Evolutionary conservation across 92 coral and sea anemone genomes (phyloP), one percentile per base, ranked within the genome.

Genomic region (Parazoanthus swiftii): DNA sequence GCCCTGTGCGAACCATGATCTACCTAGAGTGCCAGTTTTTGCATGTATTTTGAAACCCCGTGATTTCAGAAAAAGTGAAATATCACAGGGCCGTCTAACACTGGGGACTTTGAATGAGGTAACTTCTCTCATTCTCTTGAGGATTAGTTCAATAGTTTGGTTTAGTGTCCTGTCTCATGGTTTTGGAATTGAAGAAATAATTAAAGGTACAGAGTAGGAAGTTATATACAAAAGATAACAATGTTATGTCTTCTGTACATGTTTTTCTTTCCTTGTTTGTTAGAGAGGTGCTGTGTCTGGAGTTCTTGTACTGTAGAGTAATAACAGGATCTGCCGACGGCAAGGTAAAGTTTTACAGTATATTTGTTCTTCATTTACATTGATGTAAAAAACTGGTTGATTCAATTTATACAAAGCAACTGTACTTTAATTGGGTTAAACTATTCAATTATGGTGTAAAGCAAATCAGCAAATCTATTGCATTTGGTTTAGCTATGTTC

Each of bases 301-400:
- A 96, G 90, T 92, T 96, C 42, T 92, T 95, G 70, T 95, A 88
- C 79, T 95, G 99, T 86, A 94, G 99, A 71, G 93, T 97, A 7
- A 91, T 97, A 76, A 97, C 99, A 36, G 99, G 99, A 74, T 95
- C 99, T 26, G 97, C 99, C 3, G 99, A 97, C 86, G 99, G 99
- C 72, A 97, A 97, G 99, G 99, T 97, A 88, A 33, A 67, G 16
- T 54, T 13, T 36, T 74, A 35, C n/a, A 20, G 39, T 15, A 11
- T 26, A 20, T n/a, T 75, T 42, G 25, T 59, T 9, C 39, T 2
- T 11, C n/a, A 16, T 1, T 1, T 11, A 13, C 59, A 39, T 2
- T 39, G 42, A 29, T 51, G 15, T 15, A 76, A 6, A 15, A 13
- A 2, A 59, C 15, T 21, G 15, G n/a, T 67, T 48, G 5, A 79